phyloP scores from a whole-genome alignment of 2,888 invertebrate species.

The Pomacea canaliculata region DNA sequence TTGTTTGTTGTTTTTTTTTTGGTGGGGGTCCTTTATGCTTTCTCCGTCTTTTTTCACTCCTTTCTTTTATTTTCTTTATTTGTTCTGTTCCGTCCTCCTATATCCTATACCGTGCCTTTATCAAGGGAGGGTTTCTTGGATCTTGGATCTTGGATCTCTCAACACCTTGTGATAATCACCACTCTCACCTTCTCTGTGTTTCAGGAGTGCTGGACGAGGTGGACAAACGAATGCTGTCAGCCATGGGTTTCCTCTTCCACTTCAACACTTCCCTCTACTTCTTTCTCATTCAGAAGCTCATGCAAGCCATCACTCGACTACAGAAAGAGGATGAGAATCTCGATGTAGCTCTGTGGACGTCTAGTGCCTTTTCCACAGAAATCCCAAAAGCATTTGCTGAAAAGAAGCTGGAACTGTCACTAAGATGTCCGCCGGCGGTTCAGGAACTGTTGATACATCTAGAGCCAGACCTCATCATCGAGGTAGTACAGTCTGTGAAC shows the following conservation, averaged over 20 bases:
- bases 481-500: no score
- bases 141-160: no score
- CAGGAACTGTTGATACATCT: constrained; percentile 4
- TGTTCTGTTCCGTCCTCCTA: no score
- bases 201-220: not conserved
- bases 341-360: constrained; percentile 1
- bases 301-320: not conserved
- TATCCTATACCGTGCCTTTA: no score
- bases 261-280: constrained; percentile 1
- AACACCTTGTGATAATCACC: no score
- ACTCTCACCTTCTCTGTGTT: not conserved
- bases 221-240: constrained; percentile 5
- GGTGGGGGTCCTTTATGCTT: no score
- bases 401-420: not conserved
- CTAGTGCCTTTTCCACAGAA: not conserved
- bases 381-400: not conserved
- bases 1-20: no score
- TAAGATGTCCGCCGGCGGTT: constrained; percentile 14
- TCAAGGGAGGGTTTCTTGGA: no score
- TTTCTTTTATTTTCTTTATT: no score
- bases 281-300: not conserved
- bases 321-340: not conserved
- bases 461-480: no score
- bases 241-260: constrained; percentile 6
- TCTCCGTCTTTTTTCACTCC: no score